These are phyloP conservation scores for Amphipoea oculea DNA, from an alignment of 2,888 invertebrate genomes.

Conservation along the genomic window DNA sequence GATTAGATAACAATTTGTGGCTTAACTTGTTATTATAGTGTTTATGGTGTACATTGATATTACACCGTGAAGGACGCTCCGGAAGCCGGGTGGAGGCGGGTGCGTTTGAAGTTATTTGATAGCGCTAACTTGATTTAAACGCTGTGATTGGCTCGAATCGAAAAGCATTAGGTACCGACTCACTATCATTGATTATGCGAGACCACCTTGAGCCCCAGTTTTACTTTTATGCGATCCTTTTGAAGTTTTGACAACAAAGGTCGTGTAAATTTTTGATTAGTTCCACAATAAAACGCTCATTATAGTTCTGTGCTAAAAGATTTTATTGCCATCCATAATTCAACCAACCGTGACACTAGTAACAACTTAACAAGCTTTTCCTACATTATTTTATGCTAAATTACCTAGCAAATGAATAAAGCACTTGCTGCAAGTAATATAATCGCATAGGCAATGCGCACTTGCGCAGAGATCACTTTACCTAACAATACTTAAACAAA, in stretches of 20 bases:
- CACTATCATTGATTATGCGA: constrained; percentile 6
- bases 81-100: constrained; percentile 37
- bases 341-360: background rate
- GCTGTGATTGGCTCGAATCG: background rate
- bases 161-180: background rate
- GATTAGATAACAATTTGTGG: constrained; percentile 75
- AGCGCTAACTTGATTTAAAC: background rate
- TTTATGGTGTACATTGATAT: constrained; percentile 54
- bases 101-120: constrained; percentile 40
- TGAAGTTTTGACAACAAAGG: constrained; percentile 47
- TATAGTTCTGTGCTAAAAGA: constrained; percentile 20
- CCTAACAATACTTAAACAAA: constrained; percentile 50
- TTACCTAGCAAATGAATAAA: background rate
- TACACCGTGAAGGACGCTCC: constrained; percentile 25
- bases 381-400: background rate
- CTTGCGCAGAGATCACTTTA: constrained; percentile 17
- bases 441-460: background rate
- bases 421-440: background rate
- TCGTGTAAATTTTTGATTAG: constrained; percentile 29
- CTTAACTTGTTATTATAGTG: constrained; percentile 56
- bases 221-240: constrained; percentile 31
- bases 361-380: background rate
- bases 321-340: constrained; percentile 34
- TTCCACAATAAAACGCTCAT: constrained; percentile 34
- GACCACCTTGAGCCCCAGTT: constrained; percentile 14